Percentiles rank a stretch among this genome's conserved stretches.
These are phyloP conservation scores for Nycticorax nycticorax DNA, from an alignment of 2,113 vertebrate species.

Conservation along the genomic window DNA sequence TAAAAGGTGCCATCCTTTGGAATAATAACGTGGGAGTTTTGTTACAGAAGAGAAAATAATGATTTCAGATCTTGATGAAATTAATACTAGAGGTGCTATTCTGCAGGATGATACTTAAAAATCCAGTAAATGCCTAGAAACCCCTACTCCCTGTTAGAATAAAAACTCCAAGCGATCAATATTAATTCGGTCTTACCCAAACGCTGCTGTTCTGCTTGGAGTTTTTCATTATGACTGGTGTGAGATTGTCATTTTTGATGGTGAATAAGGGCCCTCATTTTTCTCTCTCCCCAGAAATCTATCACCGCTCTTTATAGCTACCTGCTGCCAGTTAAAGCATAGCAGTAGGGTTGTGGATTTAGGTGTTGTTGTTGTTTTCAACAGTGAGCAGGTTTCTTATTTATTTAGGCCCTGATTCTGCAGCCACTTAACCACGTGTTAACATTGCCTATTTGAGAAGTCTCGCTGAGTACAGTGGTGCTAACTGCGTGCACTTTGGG, in stretches of 20 bases:
- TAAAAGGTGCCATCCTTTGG: neutral
- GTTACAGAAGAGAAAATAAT: neutral
- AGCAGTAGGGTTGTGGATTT: neutral
- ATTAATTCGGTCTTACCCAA: neutral
- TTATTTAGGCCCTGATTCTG: neutral
- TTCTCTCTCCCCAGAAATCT: neutral
- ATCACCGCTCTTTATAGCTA: neutral
- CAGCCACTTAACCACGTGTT: neutral
- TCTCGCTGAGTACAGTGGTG: neutral
- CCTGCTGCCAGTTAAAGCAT: neutral
- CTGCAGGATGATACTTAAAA: neutral
- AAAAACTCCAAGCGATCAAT: conserved; percentile 7
- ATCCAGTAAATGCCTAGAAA: conserved; percentile 1
- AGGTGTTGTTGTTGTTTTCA: neutral
- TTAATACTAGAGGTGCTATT: neutral
- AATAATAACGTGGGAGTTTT: neutral
- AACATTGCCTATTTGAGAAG: neutral
- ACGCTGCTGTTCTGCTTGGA: neutral
- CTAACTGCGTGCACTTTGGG: neutral
- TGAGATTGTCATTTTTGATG: neutral
- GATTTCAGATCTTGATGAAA: neutral
- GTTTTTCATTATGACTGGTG: neutral
- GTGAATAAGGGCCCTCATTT: neutral
- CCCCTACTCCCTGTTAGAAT: neutral
- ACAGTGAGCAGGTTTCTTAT: neutral